Evolutionary conservation across 2,888 invertebrate species (phyloP), one percentile per base, ranked within the genome.

Genomic region (Pilophorus perplexus): DNA sequence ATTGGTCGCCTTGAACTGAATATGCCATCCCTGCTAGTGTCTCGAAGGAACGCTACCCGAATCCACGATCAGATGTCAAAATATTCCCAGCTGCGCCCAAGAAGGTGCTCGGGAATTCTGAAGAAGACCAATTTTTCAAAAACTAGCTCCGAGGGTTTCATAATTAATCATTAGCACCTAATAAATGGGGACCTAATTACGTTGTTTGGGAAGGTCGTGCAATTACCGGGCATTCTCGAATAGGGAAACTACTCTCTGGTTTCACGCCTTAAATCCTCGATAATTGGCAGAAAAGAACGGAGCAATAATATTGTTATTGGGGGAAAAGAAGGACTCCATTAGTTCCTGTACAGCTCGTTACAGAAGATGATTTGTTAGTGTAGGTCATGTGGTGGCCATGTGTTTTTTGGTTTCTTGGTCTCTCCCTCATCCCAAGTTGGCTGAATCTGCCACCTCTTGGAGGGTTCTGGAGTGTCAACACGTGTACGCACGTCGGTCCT

Each of bases 341-440:
- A 28, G 48, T 28, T 46, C 27, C 18, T n/a, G 18, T 27, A 48
- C 33, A 33, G 62, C 64, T 65, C 64, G 64, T 65, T 65, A 65
- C 52, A n/a, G 64, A 42, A 65, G 52, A 54, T 65, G 64, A 65
- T 65, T 65, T 54, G 64, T 62, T 46, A 33, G 46, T 62, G 28
- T 54, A 54, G 54, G 48, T 42, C 64, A 65, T 54, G 22, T 65
- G 64, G 54, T 42, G 37, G 23, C 64, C 64, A 65, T 52, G 52
- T 65, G 52, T 42, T 54, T 54, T 42, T 64, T 48, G 40, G 52
- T 27, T 38, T 33, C 22, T 16, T 12, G 52, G 27, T 14, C n/a
- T 16, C 23, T 22, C 22, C 6, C 48, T 18, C 28, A 22, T 14
- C 42, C 14, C 42, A 10, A 22, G n/a, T n/a, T n/a, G n/a, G n/a